Evolutionary conservation across 2,888 invertebrate species (phyloP).

Genomic region (Entomobrya multifasciata): DNA sequence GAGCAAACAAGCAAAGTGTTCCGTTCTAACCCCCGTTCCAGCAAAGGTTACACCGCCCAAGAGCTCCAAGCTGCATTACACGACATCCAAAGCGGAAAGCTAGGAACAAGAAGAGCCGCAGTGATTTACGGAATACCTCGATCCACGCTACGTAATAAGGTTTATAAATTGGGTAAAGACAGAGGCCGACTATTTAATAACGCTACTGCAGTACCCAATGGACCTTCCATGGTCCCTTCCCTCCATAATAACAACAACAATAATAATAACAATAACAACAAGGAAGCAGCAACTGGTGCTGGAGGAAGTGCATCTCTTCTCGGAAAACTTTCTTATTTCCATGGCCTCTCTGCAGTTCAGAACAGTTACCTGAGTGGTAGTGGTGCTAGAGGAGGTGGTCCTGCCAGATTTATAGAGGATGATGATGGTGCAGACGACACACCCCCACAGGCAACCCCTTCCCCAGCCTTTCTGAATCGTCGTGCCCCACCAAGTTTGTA

Average conservation of each 20-base stretch:
- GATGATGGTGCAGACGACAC: conserved; percentile 53
- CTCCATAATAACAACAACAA: conserved; percentile 45
- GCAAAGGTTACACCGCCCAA: conserved; percentile 91
- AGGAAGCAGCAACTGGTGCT: conserved; percentile 77
- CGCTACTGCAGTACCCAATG: too few relatives aligned
- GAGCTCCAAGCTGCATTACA: conserved; percentile 96
- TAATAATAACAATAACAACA: conserved; percentile 81
- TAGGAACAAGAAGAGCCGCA: conserved; percentile 94
- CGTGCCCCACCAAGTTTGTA: conserved; percentile 34
- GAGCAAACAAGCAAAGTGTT: conserved; percentile 65
- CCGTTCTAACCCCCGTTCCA: conserved; percentile 75
- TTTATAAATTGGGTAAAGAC: conserved; percentile 89
- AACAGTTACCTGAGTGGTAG: neutral
- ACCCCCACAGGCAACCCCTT: neutral
- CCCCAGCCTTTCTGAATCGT: neutral
- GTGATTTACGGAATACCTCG: conserved; percentile 98
- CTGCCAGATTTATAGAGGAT: conserved; percentile 17
- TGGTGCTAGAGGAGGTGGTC: neutral
- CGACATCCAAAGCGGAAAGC: conserved; percentile 95
- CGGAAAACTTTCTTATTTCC: conserved; percentile 44
- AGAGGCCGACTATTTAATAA: conserved; percentile 80
- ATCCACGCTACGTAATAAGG: conserved; percentile 97
- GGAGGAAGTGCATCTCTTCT: conserved; percentile 82
- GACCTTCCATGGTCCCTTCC: too few relatives aligned
- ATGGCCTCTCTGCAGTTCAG: conserved; percentile 32